Base-by-base conservation (phyloP, 2,797 vertebrate genomes). In the Peromyscus attwateri region DNA sequence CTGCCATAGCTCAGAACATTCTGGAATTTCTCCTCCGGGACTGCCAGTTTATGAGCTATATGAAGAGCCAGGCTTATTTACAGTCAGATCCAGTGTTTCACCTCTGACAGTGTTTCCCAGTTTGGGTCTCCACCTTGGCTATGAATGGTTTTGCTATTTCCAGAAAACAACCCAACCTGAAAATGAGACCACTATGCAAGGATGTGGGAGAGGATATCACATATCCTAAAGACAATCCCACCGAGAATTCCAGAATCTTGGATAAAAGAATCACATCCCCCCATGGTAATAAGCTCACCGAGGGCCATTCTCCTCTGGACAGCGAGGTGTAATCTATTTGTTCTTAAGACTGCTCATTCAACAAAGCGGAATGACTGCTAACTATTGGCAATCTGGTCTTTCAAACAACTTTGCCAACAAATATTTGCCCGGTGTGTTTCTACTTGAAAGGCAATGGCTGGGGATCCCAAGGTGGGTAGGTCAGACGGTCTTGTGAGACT, bases 61-160 rank as follows among this genome's bases (percentile, higher is more conserved):
- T 34, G 82, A 95, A 96, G 95, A 95, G n/a, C 92, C 75, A 94
- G 91, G 91, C 84, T 97, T 57, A 94, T 93, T 96, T 96, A 94
- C 9, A 95, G 64, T 83, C 64, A 83, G n/a, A 55, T 57, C 49
- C 77, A 92, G 85, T 89, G 96, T 95, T 96, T 95, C 75, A 95
- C 85, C 49, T 91, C 49, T 89, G 49, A 83, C 71, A 82, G 66
- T 27, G 27, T 80, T 87, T 77, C 17, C 31, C 64, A 66, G 57
- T 31, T 96, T 87, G 64, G 95, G 70, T 46, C 40, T 49, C 64
- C 37, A 94, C 73, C 29, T 95, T 94, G 82, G 40, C 71, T 91
- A 62, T 49, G 11, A 91, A 92, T 87, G 64, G 64, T 85, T 88
- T 96, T 85, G 31, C 84, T 87, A 40, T 57, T 95, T 97, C n/a